These are phyloP conservation scores for Lagorchestes hirsutus DNA, from an alignment of 2,797 vertebrate species.

Conservation along the genomic window DNA sequence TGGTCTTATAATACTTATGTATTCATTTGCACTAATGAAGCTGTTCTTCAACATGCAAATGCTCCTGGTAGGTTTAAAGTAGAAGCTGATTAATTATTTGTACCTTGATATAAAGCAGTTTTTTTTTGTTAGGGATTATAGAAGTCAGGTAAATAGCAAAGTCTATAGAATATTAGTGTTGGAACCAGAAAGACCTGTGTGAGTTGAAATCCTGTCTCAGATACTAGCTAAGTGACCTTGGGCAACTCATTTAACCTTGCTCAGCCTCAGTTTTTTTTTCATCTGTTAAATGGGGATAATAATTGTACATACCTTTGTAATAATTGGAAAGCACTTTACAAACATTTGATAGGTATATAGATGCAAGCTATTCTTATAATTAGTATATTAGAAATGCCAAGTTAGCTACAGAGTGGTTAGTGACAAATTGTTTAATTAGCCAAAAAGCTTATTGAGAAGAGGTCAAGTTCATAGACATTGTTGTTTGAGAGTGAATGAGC, in stretches of 20 bases:
- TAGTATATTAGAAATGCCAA: not conserved
- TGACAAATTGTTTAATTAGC: not conserved
- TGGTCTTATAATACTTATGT: not conserved
- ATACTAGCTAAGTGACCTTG: not conserved
- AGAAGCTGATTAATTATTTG: not conserved
- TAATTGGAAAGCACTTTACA: not conserved
- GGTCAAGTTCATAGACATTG: not conserved
- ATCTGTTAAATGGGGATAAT: not conserved
- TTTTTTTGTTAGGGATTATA: not conserved
- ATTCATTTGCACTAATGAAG: not conserved
- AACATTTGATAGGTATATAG: not conserved
- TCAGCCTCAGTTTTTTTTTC: not conserved
- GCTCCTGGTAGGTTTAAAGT: not conserved
- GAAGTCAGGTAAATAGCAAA: no score
- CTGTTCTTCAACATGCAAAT: not conserved
- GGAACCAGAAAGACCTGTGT: no score
- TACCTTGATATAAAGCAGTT: not conserved
- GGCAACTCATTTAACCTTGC: not conserved
- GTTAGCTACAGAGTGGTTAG: not conserved
- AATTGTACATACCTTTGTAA: not conserved
- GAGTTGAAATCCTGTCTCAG: not conserved
- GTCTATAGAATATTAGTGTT: no score
- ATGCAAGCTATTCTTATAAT: not conserved
- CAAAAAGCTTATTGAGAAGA: not conserved
- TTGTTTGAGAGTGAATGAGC: not conserved